phyloP scores from a whole-genome alignment of 2,113 vertebrate genomes.

The Gambusia holbrooki region DNA sequence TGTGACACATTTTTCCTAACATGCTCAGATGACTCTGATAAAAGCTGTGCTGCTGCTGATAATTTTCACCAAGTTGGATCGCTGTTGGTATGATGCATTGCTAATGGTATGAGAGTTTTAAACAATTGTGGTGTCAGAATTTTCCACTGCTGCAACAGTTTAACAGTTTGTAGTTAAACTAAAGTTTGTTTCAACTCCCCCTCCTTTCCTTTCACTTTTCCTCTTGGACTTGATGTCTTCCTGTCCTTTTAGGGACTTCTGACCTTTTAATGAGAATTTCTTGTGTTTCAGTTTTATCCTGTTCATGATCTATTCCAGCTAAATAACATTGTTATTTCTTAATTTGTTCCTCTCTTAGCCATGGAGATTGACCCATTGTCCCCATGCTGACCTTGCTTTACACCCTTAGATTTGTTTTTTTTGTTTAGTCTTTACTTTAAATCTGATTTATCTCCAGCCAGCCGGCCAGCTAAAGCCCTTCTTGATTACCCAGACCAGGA shows the following conservation, averaged over 20 bases:
- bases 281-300: slow-evolving; percentile 14
- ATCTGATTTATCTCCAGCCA: slow-evolving; percentile 51
- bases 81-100: slow-evolving; percentile 53
- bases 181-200: slow-evolving; percentile 14
- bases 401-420: slow-evolving; percentile 31
- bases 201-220: background rate
- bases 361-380: slow-evolving; percentile 23
- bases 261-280: slow-evolving; percentile 14
- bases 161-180: slow-evolving; percentile 36
- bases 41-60: slow-evolving; percentile 40
- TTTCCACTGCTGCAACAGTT: slow-evolving; percentile 50
- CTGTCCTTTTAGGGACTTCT: background rate
- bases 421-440: slow-evolving; percentile 55
- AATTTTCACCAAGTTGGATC: slow-evolving; percentile 31
- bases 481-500: slow-evolving; percentile 11
- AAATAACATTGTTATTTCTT: slow-evolving; percentile 21
- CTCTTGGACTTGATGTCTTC: slow-evolving; percentile 4
- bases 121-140: slow-evolving; percentile 38
- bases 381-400: slow-evolving; percentile 28
- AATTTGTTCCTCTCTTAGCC: slow-evolving; percentile 16
- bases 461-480: slow-evolving; percentile 31
- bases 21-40: slow-evolving; percentile 57
- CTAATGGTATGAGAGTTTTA: slow-evolving; percentile 52
- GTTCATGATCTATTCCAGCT: slow-evolving; percentile 19
- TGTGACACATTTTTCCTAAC: slow-evolving; percentile 67